A percentile compares a stretch with the other conserved stretches of the same genome.
These are phyloP conservation scores for human (Homo sapiens) DNA, from an alignment of 2,113 vertebrate genomes.

Conservation along the genomic window DNA sequence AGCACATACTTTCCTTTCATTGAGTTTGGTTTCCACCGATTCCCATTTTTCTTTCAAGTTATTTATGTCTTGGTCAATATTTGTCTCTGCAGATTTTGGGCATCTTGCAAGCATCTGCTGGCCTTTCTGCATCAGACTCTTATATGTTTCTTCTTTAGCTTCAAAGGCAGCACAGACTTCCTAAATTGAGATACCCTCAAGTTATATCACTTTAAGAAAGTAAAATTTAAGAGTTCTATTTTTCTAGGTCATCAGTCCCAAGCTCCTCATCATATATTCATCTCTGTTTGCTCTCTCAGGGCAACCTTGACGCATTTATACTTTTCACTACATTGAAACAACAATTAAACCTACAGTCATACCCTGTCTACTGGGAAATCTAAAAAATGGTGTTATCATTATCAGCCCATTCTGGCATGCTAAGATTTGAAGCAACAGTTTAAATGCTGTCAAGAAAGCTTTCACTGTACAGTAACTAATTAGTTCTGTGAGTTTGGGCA, in stretches of 20 bases:
- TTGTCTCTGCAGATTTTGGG: constrained; percentile 91
- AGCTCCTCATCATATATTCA: background rate
- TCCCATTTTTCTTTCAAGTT: constrained; percentile 98
- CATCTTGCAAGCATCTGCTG: constrained; percentile 91
- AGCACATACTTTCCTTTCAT: constrained; percentile 93
- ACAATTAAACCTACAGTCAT: background rate
- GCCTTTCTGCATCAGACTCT: constrained; percentile 90
- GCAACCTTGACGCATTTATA: background rate
- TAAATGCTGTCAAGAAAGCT: background rate
- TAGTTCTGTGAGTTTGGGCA: background rate
- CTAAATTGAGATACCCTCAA: constrained; percentile 82
- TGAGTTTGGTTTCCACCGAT: constrained; percentile 91
- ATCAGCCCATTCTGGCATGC: background rate
- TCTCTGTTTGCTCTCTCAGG: background rate
- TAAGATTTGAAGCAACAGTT: background rate
- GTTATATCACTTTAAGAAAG: constrained; percentile 33
- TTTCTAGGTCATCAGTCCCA: background rate
- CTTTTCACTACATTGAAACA: background rate
- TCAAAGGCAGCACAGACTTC: constrained; percentile 93
- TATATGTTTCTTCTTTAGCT: constrained; percentile 93
- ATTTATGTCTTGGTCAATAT: constrained; percentile 93
- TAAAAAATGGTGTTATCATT: background rate
- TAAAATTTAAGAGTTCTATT: background rate
- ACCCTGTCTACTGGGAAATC: background rate
- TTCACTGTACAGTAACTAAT: background rate